Evolutionary conservation across 1,140 invertebrate species (phyloP), one percentile per base, ranked within the genome.

Genomic region (Schlechtendalia chinensis): DNA sequence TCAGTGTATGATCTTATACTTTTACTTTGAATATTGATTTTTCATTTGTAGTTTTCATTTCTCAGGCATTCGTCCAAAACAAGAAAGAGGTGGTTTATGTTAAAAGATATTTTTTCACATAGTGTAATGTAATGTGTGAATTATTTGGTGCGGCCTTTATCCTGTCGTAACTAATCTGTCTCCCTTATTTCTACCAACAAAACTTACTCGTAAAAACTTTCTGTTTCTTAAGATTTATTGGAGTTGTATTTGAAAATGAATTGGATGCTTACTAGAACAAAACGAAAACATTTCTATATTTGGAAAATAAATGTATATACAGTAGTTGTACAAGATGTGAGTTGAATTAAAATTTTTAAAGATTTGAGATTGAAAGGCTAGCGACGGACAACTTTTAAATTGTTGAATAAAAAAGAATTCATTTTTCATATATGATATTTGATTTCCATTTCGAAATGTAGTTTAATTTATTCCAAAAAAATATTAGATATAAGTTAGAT

Each of bases 11-110:
- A 22, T 39, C 50, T n/a, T 50, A 45, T 59, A 58, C 8, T 59
- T 58, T 16, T 59, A 45, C 32, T 58, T 39, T 32, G 54, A 75
- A 75, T 75, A 63, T 79, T 79, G n/a, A 58, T 63, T 63, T 29
- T 19, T 16, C 6, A 16, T 14, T 54, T 63, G 32, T 29, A 22
- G n/a, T 45, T 63, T 63, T 79, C 32, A 79, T 79, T 79, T 63
- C 17, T 58, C 39, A 59, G 54, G 74, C 74, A 77, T 32, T 27
- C 39, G 17, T 58, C 39, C 58, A 63, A 77, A 79, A 79, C 75
- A 79, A 79, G 75, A 79, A 79, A 79, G 22, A 79, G 75, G 75
- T 79, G 75, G 75, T 79, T 79, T 79, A 77, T 59, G 27, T 77
- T 77, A 77, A n/a, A 32, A 11, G 19, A 77, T 77, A 77, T 77